Evolutionary conservation across 2,888 invertebrate genomes (phyloP), one percentile per base, ranked within the genome.

Genomic region (Dryobota labecula): DNA sequence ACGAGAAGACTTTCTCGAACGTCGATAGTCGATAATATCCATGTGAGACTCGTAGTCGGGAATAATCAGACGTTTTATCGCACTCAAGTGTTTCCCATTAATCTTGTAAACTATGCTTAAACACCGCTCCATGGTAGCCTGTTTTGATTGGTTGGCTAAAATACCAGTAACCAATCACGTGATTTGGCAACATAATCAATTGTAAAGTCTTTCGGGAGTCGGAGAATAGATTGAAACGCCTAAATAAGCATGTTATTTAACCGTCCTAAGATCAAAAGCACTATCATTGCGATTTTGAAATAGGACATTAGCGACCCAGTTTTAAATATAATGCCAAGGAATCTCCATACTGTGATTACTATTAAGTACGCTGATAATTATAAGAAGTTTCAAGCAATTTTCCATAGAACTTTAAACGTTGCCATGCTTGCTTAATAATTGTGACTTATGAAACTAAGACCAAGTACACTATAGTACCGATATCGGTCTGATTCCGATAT

Each of bases 301-400:
- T 56, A 70, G 47, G 62, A 70, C 49, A 70, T 63, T 70, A 78
- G 38, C 60, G 30, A 24, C 30, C 5, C 53, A 51, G 49, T 62
- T 58, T 66, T 30, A 45, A 67, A 56, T 61, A 15, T 30, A 66
- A 81, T 24, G 49, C 36, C 78, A 78, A 63, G 71, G 78, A 76
- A 81, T 81, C 49, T 70, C 30, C 47, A 24, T 63, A 81, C 78
- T 78, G 82, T 78, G 82, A 78, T 81, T 81, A 71, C 43, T 81
- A 49, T 49, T 53, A 43, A 77, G 43, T 67, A 63, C 24, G 24
- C 30, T 60, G 43, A 20, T 65, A 65, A 51, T 53, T 70, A 51
- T 68, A 68, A 68, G 38, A 27, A 49, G 57, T 66, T 65, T 45
- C 43, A 53, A 41, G 15, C 47, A 54, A 62, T 49, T 57, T 65